A percentile compares a stretch with the other conserved stretches of the same genome.
These are phyloP conservation scores for Aphodius sticticus DNA, from an alignment of 2,888 invertebrate genomes.

Conservation along the genomic window DNA sequence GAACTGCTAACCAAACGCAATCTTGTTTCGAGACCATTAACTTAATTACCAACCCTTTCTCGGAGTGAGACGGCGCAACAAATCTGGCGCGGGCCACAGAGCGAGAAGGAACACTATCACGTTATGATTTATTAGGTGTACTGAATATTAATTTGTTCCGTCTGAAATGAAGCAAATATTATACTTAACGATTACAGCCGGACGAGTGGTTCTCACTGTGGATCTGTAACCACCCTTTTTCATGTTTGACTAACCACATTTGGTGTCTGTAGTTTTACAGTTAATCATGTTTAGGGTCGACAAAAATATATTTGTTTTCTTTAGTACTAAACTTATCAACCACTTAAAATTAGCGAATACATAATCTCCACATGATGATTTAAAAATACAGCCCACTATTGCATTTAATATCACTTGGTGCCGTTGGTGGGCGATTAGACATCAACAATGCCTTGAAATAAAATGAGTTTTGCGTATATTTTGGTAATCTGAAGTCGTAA, in stretches of 20 bases:
- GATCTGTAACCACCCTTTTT: neutral
- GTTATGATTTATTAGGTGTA: slow-evolving; percentile 48
- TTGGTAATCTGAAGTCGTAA: no score
- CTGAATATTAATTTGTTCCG: slow-evolving; percentile 51
- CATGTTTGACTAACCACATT: neutral
- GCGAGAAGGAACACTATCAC: slow-evolving; percentile 43
- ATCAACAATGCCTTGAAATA: no score
- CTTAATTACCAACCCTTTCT: slow-evolving; percentile 60
- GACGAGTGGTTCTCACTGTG: neutral
- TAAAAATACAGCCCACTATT: no score
- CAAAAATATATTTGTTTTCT: no score
- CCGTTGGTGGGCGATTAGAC: no score
- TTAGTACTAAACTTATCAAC: no score
- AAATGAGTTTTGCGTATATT: no score
- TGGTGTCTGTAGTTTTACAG: neutral
- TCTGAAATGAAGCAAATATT: slow-evolving; percentile 52
- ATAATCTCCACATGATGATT: no score
- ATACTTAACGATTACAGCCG: slow-evolving; percentile 44
- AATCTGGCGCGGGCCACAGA: slow-evolving; percentile 19
- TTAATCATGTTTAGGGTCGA: no score
- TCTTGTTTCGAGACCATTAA: slow-evolving; percentile 63
- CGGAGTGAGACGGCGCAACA: slow-evolving; percentile 42
- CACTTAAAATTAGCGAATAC: no score
- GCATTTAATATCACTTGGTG: no score
- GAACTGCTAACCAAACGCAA: slow-evolving; percentile 61